Evolutionary conservation across 1,140 invertebrate genomes (phyloP).

Genomic region (Drosophila chauvacae): DNA sequence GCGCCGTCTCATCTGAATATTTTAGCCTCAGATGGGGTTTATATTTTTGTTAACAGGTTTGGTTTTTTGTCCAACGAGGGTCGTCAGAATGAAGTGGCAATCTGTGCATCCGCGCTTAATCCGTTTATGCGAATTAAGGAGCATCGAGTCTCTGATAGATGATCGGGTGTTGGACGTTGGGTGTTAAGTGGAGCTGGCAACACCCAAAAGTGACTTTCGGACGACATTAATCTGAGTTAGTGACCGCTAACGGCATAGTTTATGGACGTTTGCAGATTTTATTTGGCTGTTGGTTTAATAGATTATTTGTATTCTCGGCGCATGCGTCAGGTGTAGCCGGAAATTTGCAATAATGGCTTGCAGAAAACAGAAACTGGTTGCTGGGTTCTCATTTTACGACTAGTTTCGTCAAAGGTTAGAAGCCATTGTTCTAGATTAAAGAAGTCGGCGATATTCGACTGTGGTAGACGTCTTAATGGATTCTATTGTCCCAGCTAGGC

Average conservation of each 20-base stretch:
- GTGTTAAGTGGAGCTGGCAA: not conserved
- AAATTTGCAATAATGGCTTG: slow-evolving; percentile 46
- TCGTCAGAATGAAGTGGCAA: slow-evolving; percentile 38
- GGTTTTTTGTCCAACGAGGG: slow-evolving; percentile 34
- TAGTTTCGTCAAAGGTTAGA: slow-evolving; percentile 37
- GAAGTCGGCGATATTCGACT: not conserved
- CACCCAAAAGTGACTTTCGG: slow-evolving; percentile 24
- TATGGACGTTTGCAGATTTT: slow-evolving; percentile 27
- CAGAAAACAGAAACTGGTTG: slow-evolving; percentile 46
- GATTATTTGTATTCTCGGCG: slow-evolving; percentile 20
- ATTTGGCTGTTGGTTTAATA: slow-evolving; percentile 25
- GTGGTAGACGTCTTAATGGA: slow-evolving; percentile 13
- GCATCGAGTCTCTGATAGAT: not conserved
- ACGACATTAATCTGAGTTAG: slow-evolving; percentile 37
- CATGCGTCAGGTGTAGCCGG: slow-evolving; percentile 48
- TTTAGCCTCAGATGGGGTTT: slow-evolving; percentile 29
- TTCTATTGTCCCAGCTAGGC: slow-evolving; percentile 9
- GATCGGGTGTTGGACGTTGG: not conserved
- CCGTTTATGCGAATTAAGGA: slow-evolving; percentile 33
- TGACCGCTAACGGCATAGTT: slow-evolving; percentile 32
- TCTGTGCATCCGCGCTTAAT: slow-evolving; percentile 32
- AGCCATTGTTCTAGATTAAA: slow-evolving; percentile 37
- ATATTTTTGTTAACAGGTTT: slow-evolving; percentile 7
- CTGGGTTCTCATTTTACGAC: slow-evolving; percentile 26
- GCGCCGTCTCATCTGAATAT: slow-evolving; percentile 48